A percentile compares a stretch with the other conserved stretches of the same genome.
These are phyloP conservation scores for Macrophya annulata DNA, from an alignment of 2,888 invertebrate species.

Conservation along the genomic window DNA sequence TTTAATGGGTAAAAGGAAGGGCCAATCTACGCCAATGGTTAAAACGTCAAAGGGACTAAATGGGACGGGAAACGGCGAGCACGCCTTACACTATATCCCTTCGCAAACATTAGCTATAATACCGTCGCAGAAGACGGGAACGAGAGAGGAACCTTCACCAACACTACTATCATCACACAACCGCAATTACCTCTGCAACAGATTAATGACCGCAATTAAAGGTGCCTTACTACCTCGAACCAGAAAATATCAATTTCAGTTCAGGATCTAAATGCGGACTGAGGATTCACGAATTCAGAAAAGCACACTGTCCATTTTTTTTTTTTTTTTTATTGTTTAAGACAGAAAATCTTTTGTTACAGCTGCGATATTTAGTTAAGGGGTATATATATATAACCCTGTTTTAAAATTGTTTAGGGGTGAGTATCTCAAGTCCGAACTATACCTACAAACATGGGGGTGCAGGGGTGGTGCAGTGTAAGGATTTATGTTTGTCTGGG, in stretches of 20 bases:
- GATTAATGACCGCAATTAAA: constrained; percentile 76
- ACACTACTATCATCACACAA: background rate
- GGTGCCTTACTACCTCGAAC: constrained; percentile 56
- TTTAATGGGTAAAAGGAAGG: background rate
- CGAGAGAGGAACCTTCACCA: background rate
- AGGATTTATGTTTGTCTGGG: constrained; percentile 72
- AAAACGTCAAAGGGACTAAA: constrained; percentile 8
- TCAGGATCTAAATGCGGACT: constrained; percentile 56
- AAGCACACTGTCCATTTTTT: background rate
- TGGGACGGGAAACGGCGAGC: background rate
- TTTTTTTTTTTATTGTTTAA: background rate
- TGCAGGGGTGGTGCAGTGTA: background rate
- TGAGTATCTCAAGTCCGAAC: background rate
- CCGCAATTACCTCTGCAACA: constrained; percentile 64
- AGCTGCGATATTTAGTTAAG: too few relatives aligned
- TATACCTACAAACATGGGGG: background rate
- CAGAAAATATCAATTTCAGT: background rate
- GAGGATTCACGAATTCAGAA: constrained; percentile 51
- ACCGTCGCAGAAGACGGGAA: background rate
- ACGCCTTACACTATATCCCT: constrained; percentile 30
- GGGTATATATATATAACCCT: too few relatives aligned
- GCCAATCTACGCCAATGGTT: background rate
- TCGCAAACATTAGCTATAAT: constrained; percentile 26
- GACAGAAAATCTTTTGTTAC: too few relatives aligned
- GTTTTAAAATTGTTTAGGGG: constrained; percentile 5